phyloP scores from a whole-genome alignment of 2,797 vertebrate species.

The Pseudochirops corinnae region DNA sequence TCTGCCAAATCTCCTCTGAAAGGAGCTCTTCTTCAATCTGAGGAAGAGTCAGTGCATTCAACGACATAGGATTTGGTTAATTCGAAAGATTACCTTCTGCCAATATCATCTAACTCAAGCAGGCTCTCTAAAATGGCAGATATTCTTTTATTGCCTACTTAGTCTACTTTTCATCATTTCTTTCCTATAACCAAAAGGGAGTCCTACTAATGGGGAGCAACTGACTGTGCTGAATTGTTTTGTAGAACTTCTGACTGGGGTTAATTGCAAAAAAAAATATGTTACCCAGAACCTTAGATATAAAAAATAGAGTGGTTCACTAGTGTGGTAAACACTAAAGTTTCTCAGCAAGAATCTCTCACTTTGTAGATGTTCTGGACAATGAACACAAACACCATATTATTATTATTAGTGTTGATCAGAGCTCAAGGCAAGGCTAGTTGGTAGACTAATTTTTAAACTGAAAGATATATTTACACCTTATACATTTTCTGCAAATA shows the following conservation, averaged over 20 bases:
- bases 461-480: neutral
- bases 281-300: neutral
- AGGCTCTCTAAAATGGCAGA: neutral
- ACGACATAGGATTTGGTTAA: neutral
- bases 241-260: neutral
- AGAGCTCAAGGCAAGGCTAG: neutral
- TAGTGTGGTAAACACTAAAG: neutral
- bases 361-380: neutral
- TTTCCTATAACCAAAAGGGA: neutral
- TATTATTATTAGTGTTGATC: neutral
- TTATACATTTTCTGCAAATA: neutral
- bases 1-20: neutral
- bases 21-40: neutral
- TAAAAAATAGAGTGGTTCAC: neutral
- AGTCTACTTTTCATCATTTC: neutral
- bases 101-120: neutral
- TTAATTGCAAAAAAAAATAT: neutral
- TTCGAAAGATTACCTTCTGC: neutral
- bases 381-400: neutral
- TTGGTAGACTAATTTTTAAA: neutral
- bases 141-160: neutral
- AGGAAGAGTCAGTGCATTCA: neutral
- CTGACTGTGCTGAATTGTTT: neutral
- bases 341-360: neutral
- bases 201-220: neutral